Evolutionary conservation across 2,113 vertebrate genomes (phyloP).

Genomic region (Benitochromis conjunctus): DNA sequence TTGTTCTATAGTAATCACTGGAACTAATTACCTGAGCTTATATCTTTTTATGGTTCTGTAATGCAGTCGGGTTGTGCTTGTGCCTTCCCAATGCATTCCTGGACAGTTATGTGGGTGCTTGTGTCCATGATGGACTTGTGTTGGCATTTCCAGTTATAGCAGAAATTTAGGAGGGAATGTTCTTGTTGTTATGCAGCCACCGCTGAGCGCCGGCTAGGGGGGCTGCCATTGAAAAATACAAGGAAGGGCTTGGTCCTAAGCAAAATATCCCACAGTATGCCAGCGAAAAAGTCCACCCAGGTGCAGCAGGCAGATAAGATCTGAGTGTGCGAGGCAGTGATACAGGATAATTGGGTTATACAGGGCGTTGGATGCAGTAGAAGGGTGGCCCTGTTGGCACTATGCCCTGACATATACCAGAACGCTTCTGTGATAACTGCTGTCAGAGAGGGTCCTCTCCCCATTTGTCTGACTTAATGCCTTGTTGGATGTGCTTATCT

Average conservation of each 20-base stretch:
- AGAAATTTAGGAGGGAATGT: slow-evolving; percentile 34
- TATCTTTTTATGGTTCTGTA: background rate
- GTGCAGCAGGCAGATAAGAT: slow-evolving; percentile 77
- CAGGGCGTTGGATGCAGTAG: background rate
- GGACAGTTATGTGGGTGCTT: background rate
- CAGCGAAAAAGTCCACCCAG: slow-evolving; percentile 51
- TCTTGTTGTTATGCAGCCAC: slow-evolving; percentile 35
- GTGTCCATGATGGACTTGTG: slow-evolving; percentile 4
- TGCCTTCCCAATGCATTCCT: background rate
- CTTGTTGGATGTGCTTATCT: background rate
- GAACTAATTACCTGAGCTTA: background rate
- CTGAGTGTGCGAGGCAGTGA: slow-evolving; percentile 8
- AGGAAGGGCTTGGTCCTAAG: slow-evolving; percentile 91
- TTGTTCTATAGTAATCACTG: background rate
- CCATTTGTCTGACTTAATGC: background rate
- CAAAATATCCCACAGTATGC: slow-evolving; percentile 76
- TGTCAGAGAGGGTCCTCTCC: background rate
- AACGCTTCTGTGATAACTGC: background rate
- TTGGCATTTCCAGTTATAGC: slow-evolving; percentile 51
- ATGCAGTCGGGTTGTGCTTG: background rate
- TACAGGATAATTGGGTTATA: background rate
- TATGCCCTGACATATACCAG: background rate
- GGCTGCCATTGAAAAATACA: slow-evolving; percentile 78
- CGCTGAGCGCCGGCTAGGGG: slow-evolving; percentile 21
- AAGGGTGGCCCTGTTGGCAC: background rate